These are phyloP conservation scores for Cottus gobio DNA, from an alignment of 2,113 vertebrate species.

Conservation along the genomic window DNA sequence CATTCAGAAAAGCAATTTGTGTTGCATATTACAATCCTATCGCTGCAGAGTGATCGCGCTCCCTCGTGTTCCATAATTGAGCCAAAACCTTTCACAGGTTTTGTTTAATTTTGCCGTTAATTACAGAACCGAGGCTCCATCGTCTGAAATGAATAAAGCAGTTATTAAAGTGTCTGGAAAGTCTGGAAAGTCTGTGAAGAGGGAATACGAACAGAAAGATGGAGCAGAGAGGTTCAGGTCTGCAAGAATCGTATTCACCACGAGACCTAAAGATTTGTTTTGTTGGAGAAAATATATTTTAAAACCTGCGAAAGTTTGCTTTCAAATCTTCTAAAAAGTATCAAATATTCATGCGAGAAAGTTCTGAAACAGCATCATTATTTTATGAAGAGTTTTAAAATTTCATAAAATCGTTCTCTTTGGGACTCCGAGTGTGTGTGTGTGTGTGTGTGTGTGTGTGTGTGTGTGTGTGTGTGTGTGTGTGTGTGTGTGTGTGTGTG, in stretches of 20 bases:
- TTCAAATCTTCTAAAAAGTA: neutral
- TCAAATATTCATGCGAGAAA: neutral
- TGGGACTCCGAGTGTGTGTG: no score
- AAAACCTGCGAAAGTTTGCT: neutral
- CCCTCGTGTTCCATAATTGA: slow-evolving; percentile 39
- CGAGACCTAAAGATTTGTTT: neutral
- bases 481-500: no score
- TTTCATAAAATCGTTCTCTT: no score
- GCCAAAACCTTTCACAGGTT: slow-evolving; percentile 8
- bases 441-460: no score
- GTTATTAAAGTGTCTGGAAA: no score
- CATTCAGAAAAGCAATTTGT: slow-evolving; percentile 47
- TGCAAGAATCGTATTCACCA: neutral
- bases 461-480: no score
- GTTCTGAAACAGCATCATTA: neutral
- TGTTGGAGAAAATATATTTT: neutral
- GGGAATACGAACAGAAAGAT: no score
- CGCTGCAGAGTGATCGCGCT: slow-evolving; percentile 18
- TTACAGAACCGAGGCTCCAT: neutral
- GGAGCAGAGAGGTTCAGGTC: no score
- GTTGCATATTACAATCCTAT: slow-evolving; percentile 9
- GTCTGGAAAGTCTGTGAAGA: no score
- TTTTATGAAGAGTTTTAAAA: no score
- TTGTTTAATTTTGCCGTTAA: slow-evolving; percentile 13
- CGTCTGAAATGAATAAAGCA: neutral